phyloP scores from a whole-genome alignment of 2,113 vertebrate genomes.

The Typhlomys cinereus region DNA sequence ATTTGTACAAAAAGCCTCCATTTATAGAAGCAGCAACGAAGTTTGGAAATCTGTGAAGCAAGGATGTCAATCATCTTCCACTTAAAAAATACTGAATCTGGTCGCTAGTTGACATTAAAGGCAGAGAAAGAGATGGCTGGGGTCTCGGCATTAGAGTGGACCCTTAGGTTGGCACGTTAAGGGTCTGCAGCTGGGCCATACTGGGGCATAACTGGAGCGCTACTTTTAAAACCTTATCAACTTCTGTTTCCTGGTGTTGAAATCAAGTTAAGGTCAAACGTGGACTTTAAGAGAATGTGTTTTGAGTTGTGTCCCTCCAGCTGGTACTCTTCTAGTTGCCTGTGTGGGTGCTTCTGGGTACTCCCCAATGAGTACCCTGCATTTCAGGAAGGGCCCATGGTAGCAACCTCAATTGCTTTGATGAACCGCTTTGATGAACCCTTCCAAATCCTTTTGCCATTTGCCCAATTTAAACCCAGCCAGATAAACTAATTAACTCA shows the following conservation, averaged over 20 bases:
- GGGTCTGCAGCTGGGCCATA: neutral
- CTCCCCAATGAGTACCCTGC: neutral
- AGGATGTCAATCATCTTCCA: slow-evolving; percentile 15
- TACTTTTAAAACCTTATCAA: neutral
- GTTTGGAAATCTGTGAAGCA: slow-evolving; percentile 15
- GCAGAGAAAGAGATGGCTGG: too few relatives aligned
- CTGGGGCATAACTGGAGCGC: neutral
- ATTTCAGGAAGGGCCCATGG: neutral
- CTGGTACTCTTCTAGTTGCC: neutral
- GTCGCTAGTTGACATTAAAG: neutral
- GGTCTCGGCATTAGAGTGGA: neutral
- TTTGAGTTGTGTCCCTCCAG: neutral
- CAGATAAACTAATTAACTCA: slow-evolving; percentile 60
- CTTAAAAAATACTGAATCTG: slow-evolving; percentile 33
- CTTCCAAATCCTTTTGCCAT: slow-evolving; percentile 14
- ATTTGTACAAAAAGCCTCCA: slow-evolving; percentile 15
- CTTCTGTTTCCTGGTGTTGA: slow-evolving; percentile 31
- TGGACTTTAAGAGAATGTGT: neutral
- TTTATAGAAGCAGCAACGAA: neutral
- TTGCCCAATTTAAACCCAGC: slow-evolving; percentile 51
- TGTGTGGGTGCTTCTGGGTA: neutral
- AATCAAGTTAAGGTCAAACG: neutral
- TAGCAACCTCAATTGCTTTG: neutral
- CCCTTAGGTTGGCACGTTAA: neutral
- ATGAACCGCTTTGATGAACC: neutral